Conservation (phyloP, 2,113 vertebrate genomes). For the Elaphurus davidianus region DNA sequence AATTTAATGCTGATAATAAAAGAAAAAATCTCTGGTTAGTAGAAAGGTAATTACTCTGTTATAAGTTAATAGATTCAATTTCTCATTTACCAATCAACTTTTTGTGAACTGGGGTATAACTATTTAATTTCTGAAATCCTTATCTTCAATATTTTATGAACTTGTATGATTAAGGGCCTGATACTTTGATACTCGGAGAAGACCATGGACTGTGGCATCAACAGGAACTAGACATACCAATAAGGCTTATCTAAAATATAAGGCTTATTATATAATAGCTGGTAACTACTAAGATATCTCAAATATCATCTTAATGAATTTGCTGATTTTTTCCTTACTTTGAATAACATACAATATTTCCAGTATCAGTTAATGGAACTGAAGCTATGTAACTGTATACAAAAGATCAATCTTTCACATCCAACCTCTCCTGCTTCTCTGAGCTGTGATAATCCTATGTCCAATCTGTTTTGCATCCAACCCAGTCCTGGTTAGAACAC, state of each 20-base stretch:
- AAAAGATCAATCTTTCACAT: not conserved
- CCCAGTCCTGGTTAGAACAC: conserved; percentile 9
- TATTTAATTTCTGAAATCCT: conserved; percentile 11
- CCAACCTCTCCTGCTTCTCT: not conserved
- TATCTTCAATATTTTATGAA: not conserved
- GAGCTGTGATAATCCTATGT: not conserved
- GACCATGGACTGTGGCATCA: not conserved
- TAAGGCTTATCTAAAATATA: conserved; percentile 8
- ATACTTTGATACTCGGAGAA: not conserved
- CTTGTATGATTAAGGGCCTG: not conserved
- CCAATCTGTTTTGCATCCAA: not conserved
- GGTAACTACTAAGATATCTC: not conserved
- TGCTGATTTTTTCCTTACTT: conserved; percentile 8
- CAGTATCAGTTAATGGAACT: not conserved
- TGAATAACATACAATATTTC: conserved; percentile 7
- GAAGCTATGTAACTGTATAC: not conserved
- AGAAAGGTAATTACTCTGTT: not conserved
- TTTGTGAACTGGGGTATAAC: not conserved
- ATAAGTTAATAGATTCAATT: conserved; percentile 37
- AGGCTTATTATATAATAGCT: not conserved
- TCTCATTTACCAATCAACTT: conserved; percentile 7
- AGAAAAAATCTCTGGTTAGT: not conserved
- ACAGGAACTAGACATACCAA: conserved; percentile 12
- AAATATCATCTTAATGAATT: conserved; percentile 21
- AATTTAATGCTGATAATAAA: conserved; percentile 6